phyloP scores from a whole-genome alignment of 1,140 invertebrate genomes.

The Ostrea edulis region DNA sequence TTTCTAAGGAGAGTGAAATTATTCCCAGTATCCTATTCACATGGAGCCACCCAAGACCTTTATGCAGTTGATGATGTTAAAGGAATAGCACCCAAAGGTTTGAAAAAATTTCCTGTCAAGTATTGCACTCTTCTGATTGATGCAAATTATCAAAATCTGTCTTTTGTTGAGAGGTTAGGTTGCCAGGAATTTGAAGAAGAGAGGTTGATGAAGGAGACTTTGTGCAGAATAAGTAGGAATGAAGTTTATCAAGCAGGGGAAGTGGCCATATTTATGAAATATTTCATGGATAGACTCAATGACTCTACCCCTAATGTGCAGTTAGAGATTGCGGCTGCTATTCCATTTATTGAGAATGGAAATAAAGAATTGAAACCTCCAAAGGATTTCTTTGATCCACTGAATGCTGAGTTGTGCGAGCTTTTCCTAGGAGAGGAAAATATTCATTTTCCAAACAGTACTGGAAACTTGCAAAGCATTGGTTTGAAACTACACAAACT shows the following conservation, averaged over 20 bases:
- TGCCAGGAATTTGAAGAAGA: not conserved
- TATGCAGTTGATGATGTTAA: not conserved
- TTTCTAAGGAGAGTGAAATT: not conserved
- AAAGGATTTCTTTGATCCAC: slow-evolving; percentile 38
- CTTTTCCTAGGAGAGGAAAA: slow-evolving; percentile 28
- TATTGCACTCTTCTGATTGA: not conserved
- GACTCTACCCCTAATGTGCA: not conserved
- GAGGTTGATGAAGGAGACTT: not conserved
- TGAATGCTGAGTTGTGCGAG: not conserved
- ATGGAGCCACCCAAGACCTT: not conserved
- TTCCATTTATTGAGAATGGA: slow-evolving; percentile 15
- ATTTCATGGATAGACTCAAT: not conserved
- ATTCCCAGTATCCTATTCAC: not conserved
- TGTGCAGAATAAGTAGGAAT: not conserved
- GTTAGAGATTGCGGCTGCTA: not conserved
- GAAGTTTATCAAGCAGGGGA: not conserved
- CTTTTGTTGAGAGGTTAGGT: not conserved
- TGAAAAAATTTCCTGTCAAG: not conserved
- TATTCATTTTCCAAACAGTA: slow-evolving; percentile 2
- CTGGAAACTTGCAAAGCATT: not conserved
- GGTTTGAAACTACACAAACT: not conserved
- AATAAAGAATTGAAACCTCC: not conserved
- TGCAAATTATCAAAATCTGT: not conserved
- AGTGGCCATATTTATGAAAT: not conserved
- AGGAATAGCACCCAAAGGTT: not conserved